A percentile compares a stretch with the other conserved stretches of the same genome.
Conservation (phyloP, 2,888 invertebrate genomes). For the Corythucha ciliata region DNA sequence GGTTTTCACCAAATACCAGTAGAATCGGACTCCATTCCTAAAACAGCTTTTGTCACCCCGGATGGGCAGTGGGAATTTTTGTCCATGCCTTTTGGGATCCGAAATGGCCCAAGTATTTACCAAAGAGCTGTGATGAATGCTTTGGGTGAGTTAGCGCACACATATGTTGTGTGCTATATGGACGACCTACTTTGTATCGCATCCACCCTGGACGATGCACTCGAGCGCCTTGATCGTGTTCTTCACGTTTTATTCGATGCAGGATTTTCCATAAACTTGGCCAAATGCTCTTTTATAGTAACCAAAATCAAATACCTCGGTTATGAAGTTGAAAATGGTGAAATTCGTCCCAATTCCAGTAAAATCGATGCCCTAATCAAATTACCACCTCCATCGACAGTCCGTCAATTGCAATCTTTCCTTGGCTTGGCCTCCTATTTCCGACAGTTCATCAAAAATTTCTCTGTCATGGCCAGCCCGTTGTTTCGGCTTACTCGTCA, state of each 20-base stretch:
- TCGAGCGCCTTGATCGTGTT: slow-evolving; percentile 35
- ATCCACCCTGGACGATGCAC: slow-evolving; percentile 31
- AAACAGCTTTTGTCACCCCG: slow-evolving; percentile 13
- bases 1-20: slow-evolving; percentile 9
- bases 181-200: slow-evolving; percentile 34
- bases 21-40: slow-evolving; percentile 6
- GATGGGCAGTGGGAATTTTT: slow-evolving; percentile 13
- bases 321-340: slow-evolving; percentile 11
- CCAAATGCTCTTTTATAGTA: slow-evolving; percentile 24
- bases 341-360: too few species aligned
- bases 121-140: slow-evolving; percentile 38
- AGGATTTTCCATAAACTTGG: slow-evolving; percentile 20
- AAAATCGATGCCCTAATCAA: too few species aligned
- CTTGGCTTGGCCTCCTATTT: slow-evolving; percentile 17
- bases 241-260: slow-evolving; percentile 27
- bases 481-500: background rate
- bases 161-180: slow-evolving; percentile 26
- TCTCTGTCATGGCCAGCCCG: slow-evolving; percentile 4
- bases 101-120: slow-evolving; percentile 38
- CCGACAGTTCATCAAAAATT: slow-evolving; percentile 7
- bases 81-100: slow-evolving; percentile 16
- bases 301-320: slow-evolving; percentile 18
- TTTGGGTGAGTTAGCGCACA: slow-evolving; percentile 34
- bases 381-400: slow-evolving; percentile 4
- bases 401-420: slow-evolving; percentile 2